phyloP scores from a whole-genome alignment of 2,888 invertebrate genomes.

The Branchellion lobata region DNA sequence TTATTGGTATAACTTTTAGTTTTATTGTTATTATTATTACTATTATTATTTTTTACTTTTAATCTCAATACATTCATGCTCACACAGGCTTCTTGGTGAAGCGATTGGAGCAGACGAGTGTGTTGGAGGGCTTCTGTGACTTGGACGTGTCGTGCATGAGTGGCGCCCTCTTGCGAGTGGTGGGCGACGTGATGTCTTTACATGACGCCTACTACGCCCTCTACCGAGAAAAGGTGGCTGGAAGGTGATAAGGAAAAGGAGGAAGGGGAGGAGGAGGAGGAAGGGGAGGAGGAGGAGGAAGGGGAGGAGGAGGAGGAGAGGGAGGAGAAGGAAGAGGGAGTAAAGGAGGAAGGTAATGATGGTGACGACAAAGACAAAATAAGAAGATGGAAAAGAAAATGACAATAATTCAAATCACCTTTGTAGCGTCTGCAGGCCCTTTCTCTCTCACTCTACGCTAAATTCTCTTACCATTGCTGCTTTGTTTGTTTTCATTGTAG shows the following conservation, averaged over 20 bases:
- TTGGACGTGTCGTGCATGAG: slow-evolving; percentile 70
- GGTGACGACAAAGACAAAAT: too few species aligned
- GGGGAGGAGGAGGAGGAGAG: neutral
- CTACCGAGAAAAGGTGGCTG: slow-evolving; percentile 61
- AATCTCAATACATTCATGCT: slow-evolving; percentile 1
- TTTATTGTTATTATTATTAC: neutral
- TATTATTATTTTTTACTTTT: neutral
- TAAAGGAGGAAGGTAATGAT: too few species aligned
- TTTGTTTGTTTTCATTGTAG: too few species aligned
- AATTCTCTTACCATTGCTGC: too few species aligned
- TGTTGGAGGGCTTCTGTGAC: slow-evolving; percentile 40
- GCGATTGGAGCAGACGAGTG: slow-evolving; percentile 59
- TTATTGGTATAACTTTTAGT: too few species aligned
- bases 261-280: neutral
- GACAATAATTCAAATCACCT: too few species aligned
- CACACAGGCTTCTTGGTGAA: slow-evolving; percentile 61
- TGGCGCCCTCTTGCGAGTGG: slow-evolving; percentile 74
- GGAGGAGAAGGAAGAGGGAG: neutral
- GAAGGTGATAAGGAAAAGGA: slow-evolving; percentile 27
- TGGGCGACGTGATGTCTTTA: slow-evolving; percentile 75
- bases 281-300: neutral
- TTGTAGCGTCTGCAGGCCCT: too few species aligned
- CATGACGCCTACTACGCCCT: slow-evolving; percentile 76
- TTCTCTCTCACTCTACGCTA: too few species aligned
- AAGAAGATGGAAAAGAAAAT: too few species aligned